Percentiles rank a stretch among this genome's conserved stretches.
Conservation (phyloP, 2,113 vertebrate genomes). For the Coptodon rendalli region DNA sequence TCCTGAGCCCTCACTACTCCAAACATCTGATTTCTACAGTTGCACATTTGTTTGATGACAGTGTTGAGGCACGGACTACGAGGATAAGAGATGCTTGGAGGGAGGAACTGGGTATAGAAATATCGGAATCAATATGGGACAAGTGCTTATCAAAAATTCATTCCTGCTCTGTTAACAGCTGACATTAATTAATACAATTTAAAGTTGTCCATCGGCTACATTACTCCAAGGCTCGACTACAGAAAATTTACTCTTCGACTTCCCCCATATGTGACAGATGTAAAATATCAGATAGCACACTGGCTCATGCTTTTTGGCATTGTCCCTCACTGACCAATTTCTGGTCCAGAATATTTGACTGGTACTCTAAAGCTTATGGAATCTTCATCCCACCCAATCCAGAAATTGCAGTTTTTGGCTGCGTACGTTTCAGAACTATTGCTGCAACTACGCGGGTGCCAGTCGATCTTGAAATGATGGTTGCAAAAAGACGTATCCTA, state of each 20-base stretch:
- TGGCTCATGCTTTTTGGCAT: neutral
- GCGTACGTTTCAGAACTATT: neutral
- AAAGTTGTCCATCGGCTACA: neutral
- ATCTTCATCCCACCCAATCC: neutral
- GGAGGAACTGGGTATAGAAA: neutral
- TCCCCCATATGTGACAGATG: neutral
- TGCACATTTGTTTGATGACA: neutral
- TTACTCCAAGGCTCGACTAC: neutral
- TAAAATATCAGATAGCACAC: neutral
- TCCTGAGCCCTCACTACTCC: neutral
- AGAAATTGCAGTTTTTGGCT: neutral
- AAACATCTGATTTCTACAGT: neutral
- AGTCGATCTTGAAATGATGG: neutral
- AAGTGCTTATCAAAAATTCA: neutral
- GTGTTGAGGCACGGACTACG: neutral
- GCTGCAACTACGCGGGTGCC: neutral
- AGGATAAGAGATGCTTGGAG: neutral
- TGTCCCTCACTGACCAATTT: neutral
- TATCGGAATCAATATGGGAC: neutral
- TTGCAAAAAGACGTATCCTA: neutral
- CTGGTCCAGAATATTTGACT: neutral
- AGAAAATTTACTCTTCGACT: neutral
- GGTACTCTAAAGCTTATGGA: neutral
- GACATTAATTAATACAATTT: neutral
- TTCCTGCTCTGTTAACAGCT: neutral